Base-by-base conservation (phyloP, 2,888 invertebrate species). In the Drosophila tripunctata region DNA sequence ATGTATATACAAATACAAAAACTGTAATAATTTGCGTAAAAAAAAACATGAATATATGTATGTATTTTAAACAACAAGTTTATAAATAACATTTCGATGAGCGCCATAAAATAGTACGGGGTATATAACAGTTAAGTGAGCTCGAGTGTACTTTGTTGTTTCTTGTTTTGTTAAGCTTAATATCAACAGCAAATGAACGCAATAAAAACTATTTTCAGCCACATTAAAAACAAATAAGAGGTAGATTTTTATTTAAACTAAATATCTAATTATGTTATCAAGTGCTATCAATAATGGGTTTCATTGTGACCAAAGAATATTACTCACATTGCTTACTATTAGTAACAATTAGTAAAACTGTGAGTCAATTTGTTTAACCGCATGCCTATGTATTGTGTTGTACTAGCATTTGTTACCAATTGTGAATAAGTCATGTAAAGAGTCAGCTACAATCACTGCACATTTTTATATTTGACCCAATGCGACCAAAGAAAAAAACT, bases 401-500 rank as follows among this genome's bases (percentile, higher is more conserved):
- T 36, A 14, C 14, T n/a, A 36, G 24, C 2, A 24, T 45, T 57
- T 24, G 27, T 38, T 36, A 43, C n/a, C 19, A 50, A 31, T 41
- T 44, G 48, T 15, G n/a, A 14, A 56, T n/a, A 30, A 19, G 10
- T 43, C 15, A 15, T 24, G 24, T 19, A n/a, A 24, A 1, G 21
- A 33, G 3, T n/a, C n/a, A n/a, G 41, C 27, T 19, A 7, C 1
- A 27, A 19, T 8, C 43, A 24, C 22, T 61, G 41, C 31, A 50
- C 41, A 54, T 27, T 35, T 33, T 31, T 38, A 35, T 19, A 10
- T 27, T 27, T 19, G 31, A 31, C 15, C 15, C n/a, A 6, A n/a
- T 35, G 17, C 24, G 52, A 24, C 27, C n/a, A 15, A 48, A 38
- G 30, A 7, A 22, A 51, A 63, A 56, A 14, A 73, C 60, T 70